Conservation (phyloP, 2,113 vertebrate species). For the Cichladusa arquata region DNA sequence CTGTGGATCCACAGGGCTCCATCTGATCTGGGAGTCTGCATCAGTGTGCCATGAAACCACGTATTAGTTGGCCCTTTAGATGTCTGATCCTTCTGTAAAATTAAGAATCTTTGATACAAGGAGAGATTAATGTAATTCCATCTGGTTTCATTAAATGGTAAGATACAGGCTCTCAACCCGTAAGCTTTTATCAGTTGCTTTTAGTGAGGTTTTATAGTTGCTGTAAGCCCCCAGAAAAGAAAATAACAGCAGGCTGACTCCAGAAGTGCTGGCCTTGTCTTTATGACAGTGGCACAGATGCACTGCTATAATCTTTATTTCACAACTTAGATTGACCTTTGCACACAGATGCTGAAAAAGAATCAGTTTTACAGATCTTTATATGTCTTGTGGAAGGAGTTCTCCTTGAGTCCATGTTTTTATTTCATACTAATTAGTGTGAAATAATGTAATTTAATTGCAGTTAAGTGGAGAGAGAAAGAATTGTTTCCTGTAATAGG, state of each 20-base stretch:
- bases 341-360: background rate
- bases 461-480: constrained; percentile 3
- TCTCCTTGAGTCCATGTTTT: constrained; percentile 12
- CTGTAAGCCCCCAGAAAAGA: background rate
- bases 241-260: background rate
- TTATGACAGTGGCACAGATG: background rate
- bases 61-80: background rate
- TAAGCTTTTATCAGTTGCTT: constrained; percentile 1
- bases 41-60: background rate
- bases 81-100: background rate
- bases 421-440: constrained; percentile 48
- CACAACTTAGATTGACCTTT: background rate
- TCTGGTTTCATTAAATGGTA: background rate
- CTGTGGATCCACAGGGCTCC: background rate
- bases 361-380: background rate
- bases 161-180: background rate
- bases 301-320: background rate
- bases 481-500: background rate
- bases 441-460: constrained; percentile 56
- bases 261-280: background rate
- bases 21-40: background rate
- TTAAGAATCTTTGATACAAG: background rate
- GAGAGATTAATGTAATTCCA: background rate
- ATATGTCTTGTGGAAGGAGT: background rate
- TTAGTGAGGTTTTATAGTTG: constrained; percentile 22